Evolutionary conservation across 2,113 vertebrate species (phyloP).

Genomic region (Xenotilapia flavipinnis): DNA sequence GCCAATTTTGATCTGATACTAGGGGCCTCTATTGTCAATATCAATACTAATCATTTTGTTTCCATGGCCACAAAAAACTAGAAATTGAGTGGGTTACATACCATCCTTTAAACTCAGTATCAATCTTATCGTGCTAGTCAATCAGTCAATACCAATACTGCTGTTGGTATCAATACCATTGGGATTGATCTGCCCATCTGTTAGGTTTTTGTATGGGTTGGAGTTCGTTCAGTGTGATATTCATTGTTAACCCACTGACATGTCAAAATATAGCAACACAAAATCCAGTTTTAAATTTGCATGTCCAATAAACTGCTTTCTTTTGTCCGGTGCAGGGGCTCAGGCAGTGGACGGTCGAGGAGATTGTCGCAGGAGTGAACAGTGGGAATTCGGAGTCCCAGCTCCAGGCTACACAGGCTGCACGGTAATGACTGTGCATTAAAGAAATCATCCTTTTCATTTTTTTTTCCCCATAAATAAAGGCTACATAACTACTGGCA

Average conservation of each 20-base stretch:
- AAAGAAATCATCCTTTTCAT: rapidly evolving
- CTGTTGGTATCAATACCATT: not conserved
- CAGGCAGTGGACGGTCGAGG: slow-evolving; percentile 88
- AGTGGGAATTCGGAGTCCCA: slow-evolving; percentile 78
- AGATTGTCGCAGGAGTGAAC: slow-evolving; percentile 85
- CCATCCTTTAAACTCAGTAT: not conserved
- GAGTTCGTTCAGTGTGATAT: not conserved
- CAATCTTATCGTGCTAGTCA: not conserved
- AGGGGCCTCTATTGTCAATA: not conserved
- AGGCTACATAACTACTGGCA: not conserved
- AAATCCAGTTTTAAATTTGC: not conserved
- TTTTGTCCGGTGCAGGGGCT: slow-evolving; percentile 52
- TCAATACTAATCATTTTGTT: not conserved
- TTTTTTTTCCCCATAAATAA: rapidly evolving
- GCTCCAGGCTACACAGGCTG: slow-evolving; percentile 92
- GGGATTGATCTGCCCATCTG: not conserved
- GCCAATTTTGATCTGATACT: not conserved
- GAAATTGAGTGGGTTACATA: not conserved
- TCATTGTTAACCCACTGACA: not conserved
- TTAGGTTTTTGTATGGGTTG: not conserved
- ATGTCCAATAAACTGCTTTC: not conserved
- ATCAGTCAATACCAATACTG: not conserved
- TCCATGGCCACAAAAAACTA: not conserved
- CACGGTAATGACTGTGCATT: slow-evolving; percentile 74
- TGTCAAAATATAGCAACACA: not conserved